phyloP scores from a whole-genome alignment of 1,140 invertebrate genomes.

The Drosophila aff. region DNA sequence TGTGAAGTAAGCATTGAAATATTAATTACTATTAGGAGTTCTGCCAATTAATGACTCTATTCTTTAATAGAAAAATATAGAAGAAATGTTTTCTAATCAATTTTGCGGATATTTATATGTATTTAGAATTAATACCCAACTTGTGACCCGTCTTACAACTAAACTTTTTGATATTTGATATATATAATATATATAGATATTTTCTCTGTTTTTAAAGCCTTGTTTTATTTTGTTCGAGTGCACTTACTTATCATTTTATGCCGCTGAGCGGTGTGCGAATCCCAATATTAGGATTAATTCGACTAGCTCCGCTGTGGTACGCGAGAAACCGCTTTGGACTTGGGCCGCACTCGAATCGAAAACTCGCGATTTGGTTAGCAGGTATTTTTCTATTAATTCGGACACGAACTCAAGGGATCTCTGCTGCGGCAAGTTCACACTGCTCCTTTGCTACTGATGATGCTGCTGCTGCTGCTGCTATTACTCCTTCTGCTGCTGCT shows the following conservation, averaged over 20 bases:
- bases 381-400: conserved; percentile 9
- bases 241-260: conserved; percentile 83
- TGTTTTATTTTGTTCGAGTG: background rate
- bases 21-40: background rate
- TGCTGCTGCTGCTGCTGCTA: conserved; percentile 28
- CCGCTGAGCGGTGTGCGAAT: conserved; percentile 75
- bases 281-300: conserved; percentile 64
- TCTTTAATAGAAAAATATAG: too few relatives aligned
- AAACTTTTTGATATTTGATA: background rate
- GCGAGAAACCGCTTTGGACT: conserved; percentile 19
- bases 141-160: background rate
- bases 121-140: too few relatives aligned
- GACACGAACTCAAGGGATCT: conserved; percentile 15
- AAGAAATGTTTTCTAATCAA: background rate
- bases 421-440: conserved; percentile 7
- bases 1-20: background rate
- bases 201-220: rapidly evolving
- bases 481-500: conserved; percentile 27
- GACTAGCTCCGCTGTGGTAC: conserved; percentile 47
- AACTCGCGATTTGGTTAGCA: conserved; percentile 33
- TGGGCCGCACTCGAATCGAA: conserved; percentile 10
- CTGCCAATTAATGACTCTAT: background rate
- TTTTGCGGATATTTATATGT: background rate
- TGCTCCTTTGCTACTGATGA: conserved; percentile 25
- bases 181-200: too few relatives aligned